These are phyloP conservation scores for Pelmatolapia mariae DNA, from an alignment of 2,113 vertebrate species.

Conservation along the genomic window DNA sequence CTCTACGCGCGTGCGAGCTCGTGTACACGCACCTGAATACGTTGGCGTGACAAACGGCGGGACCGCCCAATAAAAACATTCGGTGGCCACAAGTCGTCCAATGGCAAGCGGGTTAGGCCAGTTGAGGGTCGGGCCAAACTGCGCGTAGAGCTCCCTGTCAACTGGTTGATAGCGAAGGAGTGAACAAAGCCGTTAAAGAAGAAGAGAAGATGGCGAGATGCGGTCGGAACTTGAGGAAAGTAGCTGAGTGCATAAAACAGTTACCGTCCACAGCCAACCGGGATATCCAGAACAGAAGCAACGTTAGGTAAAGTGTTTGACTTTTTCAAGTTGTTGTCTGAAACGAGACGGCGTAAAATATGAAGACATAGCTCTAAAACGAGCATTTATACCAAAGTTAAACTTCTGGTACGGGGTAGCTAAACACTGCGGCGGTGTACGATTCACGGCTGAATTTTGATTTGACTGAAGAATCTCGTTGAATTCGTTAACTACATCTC, in stretches of 20 bases:
- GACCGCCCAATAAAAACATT: slow-evolving; percentile 27
- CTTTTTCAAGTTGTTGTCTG: neutral
- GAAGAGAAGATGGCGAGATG: slow-evolving; percentile 74
- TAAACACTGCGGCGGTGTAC: neutral
- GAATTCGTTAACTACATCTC: neutral
- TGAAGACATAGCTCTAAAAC: neutral
- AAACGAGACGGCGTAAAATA: neutral
- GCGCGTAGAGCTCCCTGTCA: neutral
- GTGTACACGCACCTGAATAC: neutral
- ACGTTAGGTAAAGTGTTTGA: slow-evolving; percentile 53
- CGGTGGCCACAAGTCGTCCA: neutral
- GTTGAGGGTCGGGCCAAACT: neutral
- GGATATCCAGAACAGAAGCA: slow-evolving; percentile 48
- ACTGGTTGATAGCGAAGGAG: neutral
- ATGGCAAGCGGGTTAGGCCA: neutral
- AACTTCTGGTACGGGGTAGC: neutral
- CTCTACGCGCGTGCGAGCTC: slow-evolving; percentile 20
- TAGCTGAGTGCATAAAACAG: slow-evolving; percentile 62
- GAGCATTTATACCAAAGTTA: neutral
- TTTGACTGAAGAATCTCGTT: neutral
- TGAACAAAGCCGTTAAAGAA: neutral
- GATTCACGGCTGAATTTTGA: neutral
- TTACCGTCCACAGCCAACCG: slow-evolving; percentile 44
- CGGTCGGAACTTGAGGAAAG: slow-evolving; percentile 52
- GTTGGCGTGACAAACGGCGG: neutral